These are phyloP conservation scores for Gambusia holbrooki DNA, from an alignment of 2,113 vertebrate genomes.

Conservation along the genomic window DNA sequence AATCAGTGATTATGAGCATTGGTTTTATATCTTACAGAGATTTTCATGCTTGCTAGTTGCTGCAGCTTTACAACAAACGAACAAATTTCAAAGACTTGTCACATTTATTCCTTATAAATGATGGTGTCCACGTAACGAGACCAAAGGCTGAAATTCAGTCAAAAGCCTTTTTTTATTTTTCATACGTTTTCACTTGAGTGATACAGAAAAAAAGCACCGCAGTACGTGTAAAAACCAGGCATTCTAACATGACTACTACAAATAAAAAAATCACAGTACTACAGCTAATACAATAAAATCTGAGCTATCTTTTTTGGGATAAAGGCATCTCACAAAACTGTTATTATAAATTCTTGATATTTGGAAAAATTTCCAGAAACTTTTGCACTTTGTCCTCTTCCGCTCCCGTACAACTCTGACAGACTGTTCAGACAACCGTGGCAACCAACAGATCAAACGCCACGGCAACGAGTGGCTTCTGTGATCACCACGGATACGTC, in stretches of 20 bases:
- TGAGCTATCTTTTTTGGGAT: background rate
- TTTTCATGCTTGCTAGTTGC: no score
- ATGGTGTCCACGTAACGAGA: background rate
- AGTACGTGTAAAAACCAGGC: background rate
- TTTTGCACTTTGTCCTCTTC: conserved; percentile 3
- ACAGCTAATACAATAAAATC: no score
- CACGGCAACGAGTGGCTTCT: conserved; percentile 35
- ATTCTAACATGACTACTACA: no score
- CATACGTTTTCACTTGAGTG: no score
- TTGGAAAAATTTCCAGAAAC: background rate
- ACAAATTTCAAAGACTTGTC: no score
- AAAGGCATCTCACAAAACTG: background rate
- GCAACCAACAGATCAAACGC: conserved; percentile 53
- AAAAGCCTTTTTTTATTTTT: background rate
- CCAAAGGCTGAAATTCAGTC: background rate
- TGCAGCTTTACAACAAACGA: no score
- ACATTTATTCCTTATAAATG: background rate
- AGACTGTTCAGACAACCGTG: conserved; percentile 23
- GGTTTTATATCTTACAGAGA: no score
- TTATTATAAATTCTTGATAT: background rate
- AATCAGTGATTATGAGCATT: background rate
- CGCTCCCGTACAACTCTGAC: conserved; percentile 17
- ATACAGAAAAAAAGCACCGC: background rate
- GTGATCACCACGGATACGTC: conserved; percentile 49
- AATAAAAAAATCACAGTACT: no score